Base-by-base conservation (phyloP, 1,140 invertebrate species). In the Homarus americanus region DNA sequence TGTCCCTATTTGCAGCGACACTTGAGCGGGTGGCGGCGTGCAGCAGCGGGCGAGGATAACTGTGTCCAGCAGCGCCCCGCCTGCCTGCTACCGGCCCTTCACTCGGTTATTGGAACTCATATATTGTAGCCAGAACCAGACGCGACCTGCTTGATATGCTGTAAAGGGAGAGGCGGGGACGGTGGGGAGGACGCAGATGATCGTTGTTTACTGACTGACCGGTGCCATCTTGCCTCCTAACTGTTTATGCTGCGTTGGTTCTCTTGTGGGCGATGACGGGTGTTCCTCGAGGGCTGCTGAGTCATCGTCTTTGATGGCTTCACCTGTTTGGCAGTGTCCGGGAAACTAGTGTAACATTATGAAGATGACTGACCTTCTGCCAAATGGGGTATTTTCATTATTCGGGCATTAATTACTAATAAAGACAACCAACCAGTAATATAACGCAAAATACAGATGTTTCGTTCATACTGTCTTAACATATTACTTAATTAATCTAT, bases 21-120 rank as follows among this genome's bases (percentile, higher is more conserved):
- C 63, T 38, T 41, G 82, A 66, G 20, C 34, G 24, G 73, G 36
- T 17, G 66, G 38, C 63, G 28, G 82, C 38, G 36, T 36, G 82
- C 34, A 58, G 82, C 63, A 41, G 82, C 58, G 63, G 24, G 36
- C 34, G 28, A 34, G 72, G 69, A 76, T 72, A 36, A 49, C 66
- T 76, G 41, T 20, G 69, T 72, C 34, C 66, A 86, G 72, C 40
- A 40, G 7, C 15, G 20, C 38, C 17, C 32, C 58, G 66, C 82
- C 82, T 12, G 63, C 41, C 83, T 86, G 20, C 40, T 53, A 84
- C 53, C 69, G 17, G 83, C 83, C 82, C 83, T 69, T 86, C 66
- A 86, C 83, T 86, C 58, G 69, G 83, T 86, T 86, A 86, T 86
- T 86, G 83, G 83, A 86, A 86, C 83, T 86, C 83, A 86, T 86